Percentiles rank a stretch among this genome's conserved stretches.
Conservation (phyloP, 2,888 invertebrate species). For the Caenorhabditis zanzibari region DNA sequence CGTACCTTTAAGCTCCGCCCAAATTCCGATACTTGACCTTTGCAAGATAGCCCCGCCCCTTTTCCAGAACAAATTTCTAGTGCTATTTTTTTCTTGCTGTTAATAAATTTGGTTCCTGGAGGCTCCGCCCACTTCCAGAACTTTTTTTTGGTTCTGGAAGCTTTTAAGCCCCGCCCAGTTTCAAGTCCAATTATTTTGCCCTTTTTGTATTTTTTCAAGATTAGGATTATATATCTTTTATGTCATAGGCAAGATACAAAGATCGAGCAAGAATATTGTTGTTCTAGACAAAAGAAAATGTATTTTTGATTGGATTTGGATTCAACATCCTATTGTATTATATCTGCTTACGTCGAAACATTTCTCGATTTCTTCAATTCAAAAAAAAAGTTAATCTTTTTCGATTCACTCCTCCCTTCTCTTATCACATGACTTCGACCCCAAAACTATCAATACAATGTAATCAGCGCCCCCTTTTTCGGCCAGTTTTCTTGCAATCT, state of each 20-base stretch:
- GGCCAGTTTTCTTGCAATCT: conserved; percentile 7
- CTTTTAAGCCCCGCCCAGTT: no score
- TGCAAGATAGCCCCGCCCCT: no score
- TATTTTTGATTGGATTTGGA: background rate
- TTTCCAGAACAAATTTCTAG: no score
- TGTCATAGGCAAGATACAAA: conserved; percentile 10
- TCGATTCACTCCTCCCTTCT: background rate
- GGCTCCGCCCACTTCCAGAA: no score
- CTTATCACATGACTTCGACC: conserved; percentile 43
- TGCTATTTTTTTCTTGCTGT: no score
- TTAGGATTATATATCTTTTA: conserved; percentile 6
- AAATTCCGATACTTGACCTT: no score
- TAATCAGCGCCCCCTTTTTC: conserved; percentile 20
- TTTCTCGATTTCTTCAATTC: conserved; percentile 4
- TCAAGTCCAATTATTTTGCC: background rate
- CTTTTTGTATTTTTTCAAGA: background rate
- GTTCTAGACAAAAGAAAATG: background rate
- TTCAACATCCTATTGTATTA: background rate
- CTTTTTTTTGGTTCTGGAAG: no score
- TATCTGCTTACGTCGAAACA: background rate
- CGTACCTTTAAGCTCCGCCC: no score
- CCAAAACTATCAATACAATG: background rate
- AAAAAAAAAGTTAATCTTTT: conserved; percentile 25
- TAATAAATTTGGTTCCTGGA: no score
- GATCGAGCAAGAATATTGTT: conserved; percentile 7